These are phyloP conservation scores for Crypturellus undulatus DNA, from an alignment of 2,113 vertebrate species.

Conservation along the genomic window DNA sequence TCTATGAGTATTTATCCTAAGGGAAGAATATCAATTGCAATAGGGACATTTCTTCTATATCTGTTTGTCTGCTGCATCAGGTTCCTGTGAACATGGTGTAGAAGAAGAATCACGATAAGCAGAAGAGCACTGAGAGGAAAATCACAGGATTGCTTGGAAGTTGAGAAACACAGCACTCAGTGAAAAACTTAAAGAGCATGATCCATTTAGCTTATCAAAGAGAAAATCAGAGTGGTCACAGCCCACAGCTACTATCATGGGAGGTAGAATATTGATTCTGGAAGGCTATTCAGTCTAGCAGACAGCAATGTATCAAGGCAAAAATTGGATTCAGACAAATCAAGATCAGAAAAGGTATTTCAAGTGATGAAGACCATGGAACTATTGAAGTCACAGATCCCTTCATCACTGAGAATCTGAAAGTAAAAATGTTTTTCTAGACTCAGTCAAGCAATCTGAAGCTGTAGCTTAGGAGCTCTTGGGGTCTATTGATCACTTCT, in stretches of 20 bases:
- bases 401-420: background rate
- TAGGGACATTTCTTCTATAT: background rate
- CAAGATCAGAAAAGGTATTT: background rate
- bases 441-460: background rate
- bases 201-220: background rate
- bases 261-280: conserved; percentile 30
- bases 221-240: conserved; percentile 1
- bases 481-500: background rate
- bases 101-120: background rate
- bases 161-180: background rate
- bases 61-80: background rate
- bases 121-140: background rate
- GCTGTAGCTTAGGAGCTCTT: background rate
- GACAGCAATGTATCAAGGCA: background rate
- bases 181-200: conserved; percentile 4
- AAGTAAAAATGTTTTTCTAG: background rate
- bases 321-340: background rate
- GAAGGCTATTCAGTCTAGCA: background rate
- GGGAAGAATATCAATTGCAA: background rate
- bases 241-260: rapidly evolving
- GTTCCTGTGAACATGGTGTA: background rate
- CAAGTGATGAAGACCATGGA: background rate
- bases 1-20: background rate
- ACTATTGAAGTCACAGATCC: background rate
- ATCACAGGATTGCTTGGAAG: background rate